Evolutionary conservation across 1,140 invertebrate species (phyloP), one percentile per base, ranked within the genome.

Genomic region (Matsumurasca onukii): DNA sequence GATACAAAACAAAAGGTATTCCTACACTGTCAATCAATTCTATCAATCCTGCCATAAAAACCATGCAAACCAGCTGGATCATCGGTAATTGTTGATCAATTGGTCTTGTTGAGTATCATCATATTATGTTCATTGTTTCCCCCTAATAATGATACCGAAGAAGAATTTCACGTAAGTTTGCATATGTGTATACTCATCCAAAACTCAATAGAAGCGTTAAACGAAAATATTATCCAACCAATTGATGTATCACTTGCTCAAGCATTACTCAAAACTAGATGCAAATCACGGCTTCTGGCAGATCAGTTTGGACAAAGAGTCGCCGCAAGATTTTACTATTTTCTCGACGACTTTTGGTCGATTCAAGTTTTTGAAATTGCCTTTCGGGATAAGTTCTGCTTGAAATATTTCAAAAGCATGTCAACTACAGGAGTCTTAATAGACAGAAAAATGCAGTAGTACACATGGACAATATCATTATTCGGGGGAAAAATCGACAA

Each of bases 301-400:
- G 39, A 45, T 45, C 39, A 45, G n/a, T 45, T n/a, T 9, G n/a
- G 39, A 45, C 39, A 45, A n/a, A 45, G 9, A 45, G n/a, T n/a
- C n/a, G n/a, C n/a, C 39, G 9, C n/a, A 45, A 45, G 39, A 45
- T 45, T 45, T 45, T 12, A n/a, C n/a, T n/a, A n/a, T n/a, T n/a
- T n/a, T n/a, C n/a, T n/a, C n/a, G n/a, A n/a, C n/a, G n/a, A n/a
- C n/a, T n/a, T n/a, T n/a, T 45, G n/a, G 39, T 12, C 39, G n/a
- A 45, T 45, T n/a, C 39, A 45, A 45, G n/a, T 45, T 45, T n/a
- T 45, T 45, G 39, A 45, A 45, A 45, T 9, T 45, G n/a, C 39
- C 39, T 45, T 45, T 45, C n/a, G 39, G 39, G 9, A 45, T 45
- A 45, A 45, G 9, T 9, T 45, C 39, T 45, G 39, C 39, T 45